A percentile compares a stretch with the other conserved stretches of the same genome.
These are phyloP conservation scores for Teleiodes luculella DNA, from an alignment of 2,888 invertebrate genomes.

Conservation along the genomic window DNA sequence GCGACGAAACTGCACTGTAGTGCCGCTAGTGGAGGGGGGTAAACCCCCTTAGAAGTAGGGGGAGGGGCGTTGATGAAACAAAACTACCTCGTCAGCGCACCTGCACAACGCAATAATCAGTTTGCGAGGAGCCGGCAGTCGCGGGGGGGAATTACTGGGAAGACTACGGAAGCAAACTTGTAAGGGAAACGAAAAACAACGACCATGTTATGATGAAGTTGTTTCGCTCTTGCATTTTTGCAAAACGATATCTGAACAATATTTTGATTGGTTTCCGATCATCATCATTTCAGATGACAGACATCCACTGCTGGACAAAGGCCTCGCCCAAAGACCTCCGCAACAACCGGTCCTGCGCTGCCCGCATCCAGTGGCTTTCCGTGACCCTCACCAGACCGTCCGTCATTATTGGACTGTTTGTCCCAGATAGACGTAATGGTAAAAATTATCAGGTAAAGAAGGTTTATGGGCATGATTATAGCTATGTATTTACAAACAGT, in stretches of 20 bases:
- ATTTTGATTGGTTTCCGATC: too few relatives aligned
- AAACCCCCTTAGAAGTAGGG: slow-evolving; percentile 10
- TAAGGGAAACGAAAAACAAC: neutral
- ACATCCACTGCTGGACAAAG: too few relatives aligned
- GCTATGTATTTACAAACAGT: neutral
- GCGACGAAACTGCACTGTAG: slow-evolving; percentile 71
- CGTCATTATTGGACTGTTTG: too few relatives aligned
- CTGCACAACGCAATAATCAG: slow-evolving; percentile 64
- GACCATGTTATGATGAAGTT: neutral
- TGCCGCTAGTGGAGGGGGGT: slow-evolving; percentile 32
- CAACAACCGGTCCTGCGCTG: too few relatives aligned
- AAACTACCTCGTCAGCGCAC: slow-evolving; percentile 65
- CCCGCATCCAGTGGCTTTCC: too few relatives aligned
- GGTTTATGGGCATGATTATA: too few relatives aligned
- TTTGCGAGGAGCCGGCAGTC: slow-evolving; percentile 35
- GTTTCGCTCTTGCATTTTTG: neutral
- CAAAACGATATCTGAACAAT: too few relatives aligned
- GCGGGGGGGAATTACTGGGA: slow-evolving; percentile 5
- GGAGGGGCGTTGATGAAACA: slow-evolving; percentile 48
- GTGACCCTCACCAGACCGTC: too few relatives aligned
- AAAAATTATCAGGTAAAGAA: too few relatives aligned
- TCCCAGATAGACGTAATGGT: too few relatives aligned
- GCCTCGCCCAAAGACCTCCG: too few relatives aligned
- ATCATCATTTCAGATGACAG: too few relatives aligned
- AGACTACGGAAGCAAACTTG: neutral